These are phyloP conservation scores for Emydoidea blandingii DNA, from an alignment of 2,797 vertebrate species.

Conservation along the genomic window DNA sequence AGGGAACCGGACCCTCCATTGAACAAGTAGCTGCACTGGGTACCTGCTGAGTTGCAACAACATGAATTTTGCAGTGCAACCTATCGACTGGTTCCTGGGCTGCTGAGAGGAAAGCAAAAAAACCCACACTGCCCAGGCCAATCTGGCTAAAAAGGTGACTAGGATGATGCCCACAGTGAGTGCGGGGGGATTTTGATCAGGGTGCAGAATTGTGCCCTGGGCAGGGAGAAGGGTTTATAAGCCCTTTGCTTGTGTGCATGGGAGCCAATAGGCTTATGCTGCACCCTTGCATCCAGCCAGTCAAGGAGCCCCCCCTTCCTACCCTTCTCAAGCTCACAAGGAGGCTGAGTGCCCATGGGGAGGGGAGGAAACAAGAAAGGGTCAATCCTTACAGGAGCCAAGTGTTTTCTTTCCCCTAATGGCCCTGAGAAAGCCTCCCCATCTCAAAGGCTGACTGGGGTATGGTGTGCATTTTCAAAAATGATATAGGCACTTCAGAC, in stretches of 20 bases:
- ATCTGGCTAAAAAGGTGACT: neutral
- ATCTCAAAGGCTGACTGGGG: neutral
- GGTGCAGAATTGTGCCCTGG: neutral
- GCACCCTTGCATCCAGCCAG: neutral
- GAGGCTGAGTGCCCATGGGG: neutral
- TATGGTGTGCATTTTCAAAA: neutral
- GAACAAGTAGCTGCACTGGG: neutral
- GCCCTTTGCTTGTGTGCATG: neutral
- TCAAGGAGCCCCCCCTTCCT: neutral
- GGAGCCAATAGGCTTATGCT: neutral
- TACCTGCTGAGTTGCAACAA: neutral
- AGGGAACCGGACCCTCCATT: neutral
- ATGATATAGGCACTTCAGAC: neutral
- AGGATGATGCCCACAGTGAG: neutral
- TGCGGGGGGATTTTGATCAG: neutral
- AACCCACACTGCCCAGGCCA: neutral
- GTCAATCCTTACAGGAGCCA: neutral
- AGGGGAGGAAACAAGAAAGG: neutral
- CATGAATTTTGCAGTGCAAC: neutral
- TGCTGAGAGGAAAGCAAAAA: neutral
- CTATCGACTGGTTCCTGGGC: neutral
- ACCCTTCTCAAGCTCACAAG: neutral
- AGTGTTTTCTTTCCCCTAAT: neutral
- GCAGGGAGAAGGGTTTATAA: neutral
- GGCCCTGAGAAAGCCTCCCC: neutral